Conservation (phyloP, 1,140 invertebrate species). For the Atopsyche davidsoni region DNA sequence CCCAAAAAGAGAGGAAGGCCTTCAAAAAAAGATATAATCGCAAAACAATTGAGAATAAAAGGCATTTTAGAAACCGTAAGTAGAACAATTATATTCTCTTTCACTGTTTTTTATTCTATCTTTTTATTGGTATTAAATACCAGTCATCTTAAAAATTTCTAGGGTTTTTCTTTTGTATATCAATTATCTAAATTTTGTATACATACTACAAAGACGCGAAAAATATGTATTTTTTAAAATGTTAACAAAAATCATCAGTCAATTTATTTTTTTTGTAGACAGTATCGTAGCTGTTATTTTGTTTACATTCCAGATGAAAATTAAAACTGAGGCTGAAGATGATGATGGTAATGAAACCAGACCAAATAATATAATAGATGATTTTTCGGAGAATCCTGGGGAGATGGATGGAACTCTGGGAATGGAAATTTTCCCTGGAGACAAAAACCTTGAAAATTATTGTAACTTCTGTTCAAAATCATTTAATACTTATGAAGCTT, state of each 20-base stretch:
- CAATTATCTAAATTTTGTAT: no score
- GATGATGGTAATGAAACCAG: slow-evolving; percentile 12
- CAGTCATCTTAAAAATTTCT: no score
- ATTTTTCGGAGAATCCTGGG: slow-evolving; percentile 6
- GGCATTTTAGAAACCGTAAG: slow-evolving; percentile 24
- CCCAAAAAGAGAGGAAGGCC: slow-evolving; percentile 26
- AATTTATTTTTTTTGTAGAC: no score
- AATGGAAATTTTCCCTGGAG: slow-evolving; percentile 10
- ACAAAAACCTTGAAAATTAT: slow-evolving; percentile 14
- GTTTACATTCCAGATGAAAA: slow-evolving; percentile 21
- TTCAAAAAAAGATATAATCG: slow-evolving; percentile 26
- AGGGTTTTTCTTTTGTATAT: no score
- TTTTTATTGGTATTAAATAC: no score
- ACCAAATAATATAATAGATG: slow-evolving; percentile 5
- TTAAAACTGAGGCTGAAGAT: slow-evolving; percentile 22
- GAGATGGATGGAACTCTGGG: slow-evolving; percentile 8
- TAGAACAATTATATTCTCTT: no score
- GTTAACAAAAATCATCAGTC: not conserved
- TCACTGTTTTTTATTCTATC: no score
- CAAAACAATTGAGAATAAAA: slow-evolving; percentile 24
- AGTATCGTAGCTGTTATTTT: slow-evolving; percentile 1
- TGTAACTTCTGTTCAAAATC: slow-evolving; percentile 19
- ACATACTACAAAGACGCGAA: no score
- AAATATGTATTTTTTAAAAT: not conserved
- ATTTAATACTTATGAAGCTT: slow-evolving; percentile 16